Conservation (phyloP, 2,113 vertebrate species). For the Tor tambroides region DNA sequence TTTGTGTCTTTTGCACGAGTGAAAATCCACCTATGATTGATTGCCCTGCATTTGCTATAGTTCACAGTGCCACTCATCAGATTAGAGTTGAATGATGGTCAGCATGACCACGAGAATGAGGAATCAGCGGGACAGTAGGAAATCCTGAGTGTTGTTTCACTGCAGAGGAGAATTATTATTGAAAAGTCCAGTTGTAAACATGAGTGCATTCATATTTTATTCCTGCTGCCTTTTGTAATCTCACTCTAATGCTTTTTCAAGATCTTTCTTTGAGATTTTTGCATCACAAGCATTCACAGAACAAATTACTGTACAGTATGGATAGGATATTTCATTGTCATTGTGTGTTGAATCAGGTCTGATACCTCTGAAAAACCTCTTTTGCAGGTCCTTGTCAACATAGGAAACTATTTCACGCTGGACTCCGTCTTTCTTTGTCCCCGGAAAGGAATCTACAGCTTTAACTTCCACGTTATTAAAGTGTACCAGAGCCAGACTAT, state of each 20-base stretch:
- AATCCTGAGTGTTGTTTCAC: constrained; percentile 13
- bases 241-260: not conserved
- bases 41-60: not conserved
- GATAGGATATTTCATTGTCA: constrained; percentile 28
- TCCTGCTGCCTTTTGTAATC: constrained; percentile 14
- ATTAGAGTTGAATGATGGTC: not conserved
- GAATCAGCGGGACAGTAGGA: not conserved
- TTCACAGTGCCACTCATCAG: not conserved
- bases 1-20: not conserved
- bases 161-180: not conserved
- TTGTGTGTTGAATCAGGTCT: not conserved
- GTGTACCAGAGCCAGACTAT: constrained; percentile 99
- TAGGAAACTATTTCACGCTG: constrained; percentile 98
- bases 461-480: constrained; percentile 99
- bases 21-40: not conserved
- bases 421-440: constrained; percentile 98
- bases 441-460: constrained; percentile 98
- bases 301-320: not conserved
- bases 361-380: constrained; percentile 34
- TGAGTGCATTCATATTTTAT: not conserved
- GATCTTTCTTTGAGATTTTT: not conserved
- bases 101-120: not conserved
- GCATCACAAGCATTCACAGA: not conserved
- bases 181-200: constrained; percentile 1
- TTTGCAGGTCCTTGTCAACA: constrained; percentile 92